Conservation (phyloP, 2,888 invertebrate species). For the Ferrisia virgata region DNA sequence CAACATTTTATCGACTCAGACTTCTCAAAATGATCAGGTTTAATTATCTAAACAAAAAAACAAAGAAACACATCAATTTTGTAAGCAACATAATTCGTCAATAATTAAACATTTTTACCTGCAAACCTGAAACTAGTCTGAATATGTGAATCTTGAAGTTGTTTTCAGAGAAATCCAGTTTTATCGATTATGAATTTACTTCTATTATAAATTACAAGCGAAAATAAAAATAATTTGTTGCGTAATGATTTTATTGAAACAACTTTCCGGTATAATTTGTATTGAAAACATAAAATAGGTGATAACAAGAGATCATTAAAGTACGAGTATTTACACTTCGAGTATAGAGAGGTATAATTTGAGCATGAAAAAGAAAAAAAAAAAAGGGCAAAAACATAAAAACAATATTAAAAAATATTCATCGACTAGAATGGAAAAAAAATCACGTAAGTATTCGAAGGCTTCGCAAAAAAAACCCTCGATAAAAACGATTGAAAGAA, state of each 20-base stretch:
- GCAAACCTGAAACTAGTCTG: no score
- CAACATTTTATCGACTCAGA: no score
- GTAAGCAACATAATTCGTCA: no score
- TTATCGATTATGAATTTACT: no score
- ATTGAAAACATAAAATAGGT: background rate
- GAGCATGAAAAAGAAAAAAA: background rate
- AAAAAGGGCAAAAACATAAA: background rate
- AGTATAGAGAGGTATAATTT: background rate
- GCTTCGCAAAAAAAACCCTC: background rate
- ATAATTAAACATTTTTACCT: no score
- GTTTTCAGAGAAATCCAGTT: no score
- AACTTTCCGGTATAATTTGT: background rate
- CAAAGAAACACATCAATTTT: no score
- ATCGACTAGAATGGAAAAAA: background rate
- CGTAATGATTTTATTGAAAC: background rate
- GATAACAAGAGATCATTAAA: background rate
- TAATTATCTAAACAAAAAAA: no score
- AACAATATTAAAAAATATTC: background rate
- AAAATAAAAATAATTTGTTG: background rate
- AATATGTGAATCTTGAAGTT: no score
- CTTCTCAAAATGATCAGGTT: no score
- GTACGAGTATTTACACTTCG: background rate
- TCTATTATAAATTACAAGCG: no score
- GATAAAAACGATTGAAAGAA: background rate
- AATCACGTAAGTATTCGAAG: background rate